phyloP scores from a whole-genome alignment of 1,140 invertebrate species.

The Oryzaephilus surinamensis region DNA sequence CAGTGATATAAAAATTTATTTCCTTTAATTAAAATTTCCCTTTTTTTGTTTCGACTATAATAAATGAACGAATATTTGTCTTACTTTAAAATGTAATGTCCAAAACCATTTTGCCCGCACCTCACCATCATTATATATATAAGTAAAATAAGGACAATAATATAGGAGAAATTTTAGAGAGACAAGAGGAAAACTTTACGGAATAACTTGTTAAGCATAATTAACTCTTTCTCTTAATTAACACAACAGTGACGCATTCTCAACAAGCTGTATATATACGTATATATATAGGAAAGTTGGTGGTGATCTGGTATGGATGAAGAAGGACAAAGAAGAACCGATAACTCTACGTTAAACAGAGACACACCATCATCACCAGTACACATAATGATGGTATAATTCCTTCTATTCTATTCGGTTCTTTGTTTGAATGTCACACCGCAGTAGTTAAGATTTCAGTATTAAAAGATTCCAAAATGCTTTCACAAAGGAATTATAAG shows the following conservation, averaged over 20 bases:
- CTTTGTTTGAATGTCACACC: conserved; percentile 22
- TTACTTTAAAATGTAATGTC: too few relatives aligned
- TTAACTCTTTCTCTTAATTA: conserved; percentile 35
- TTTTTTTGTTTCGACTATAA: too few relatives aligned
- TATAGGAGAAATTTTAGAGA: too few relatives aligned
- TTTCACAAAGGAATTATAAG: conserved; percentile 1
- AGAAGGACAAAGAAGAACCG: conserved; percentile 2
- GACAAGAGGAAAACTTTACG: conserved; percentile 27
- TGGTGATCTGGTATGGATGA: conserved; percentile 1
- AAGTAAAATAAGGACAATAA: too few relatives aligned
- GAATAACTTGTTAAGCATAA: conserved; percentile 34
- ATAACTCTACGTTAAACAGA: too few relatives aligned
- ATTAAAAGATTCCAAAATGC: conserved; percentile 8
- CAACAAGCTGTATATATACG: conserved; percentile 22
- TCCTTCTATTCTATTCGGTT: conserved; percentile 11
- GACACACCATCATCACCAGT: too few relatives aligned
- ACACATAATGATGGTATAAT: conserved; percentile 7
- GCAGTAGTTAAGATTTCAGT: conserved; percentile 6
- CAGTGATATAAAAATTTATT: too few relatives aligned
- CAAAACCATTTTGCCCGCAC: too few relatives aligned
- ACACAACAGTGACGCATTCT: conserved; percentile 32
- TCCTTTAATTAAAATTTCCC: too few relatives aligned
- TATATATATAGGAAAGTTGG: conserved; percentile 10
- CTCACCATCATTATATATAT: too few relatives aligned
- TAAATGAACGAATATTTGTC: too few relatives aligned